Conservation (phyloP, 1,140 invertebrate species). For the Calycopis cecrops region DNA sequence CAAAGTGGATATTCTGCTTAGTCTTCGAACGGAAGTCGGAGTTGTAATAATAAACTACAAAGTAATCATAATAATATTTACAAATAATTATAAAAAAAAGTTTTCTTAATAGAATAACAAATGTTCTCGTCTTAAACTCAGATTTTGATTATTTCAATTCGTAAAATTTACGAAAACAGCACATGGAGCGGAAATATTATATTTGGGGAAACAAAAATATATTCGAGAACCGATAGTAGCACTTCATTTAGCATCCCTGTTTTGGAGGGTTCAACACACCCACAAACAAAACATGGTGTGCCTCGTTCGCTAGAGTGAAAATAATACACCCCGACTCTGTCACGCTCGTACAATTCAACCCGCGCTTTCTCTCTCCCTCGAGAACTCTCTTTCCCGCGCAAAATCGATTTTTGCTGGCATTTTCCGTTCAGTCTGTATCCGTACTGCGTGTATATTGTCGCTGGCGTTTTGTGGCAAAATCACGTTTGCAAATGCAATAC, state of each 20-base stretch:
- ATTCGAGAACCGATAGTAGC: conserved; percentile 29
- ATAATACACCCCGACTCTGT: conserved; percentile 19
- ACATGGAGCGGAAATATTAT: neutral
- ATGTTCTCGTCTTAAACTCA: no score
- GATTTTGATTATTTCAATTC: no score
- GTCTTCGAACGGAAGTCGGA: no score
- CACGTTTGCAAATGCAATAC: neutral
- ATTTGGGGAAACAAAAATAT: neutral
- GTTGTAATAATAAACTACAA: no score
- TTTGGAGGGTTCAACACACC: conserved; percentile 41
- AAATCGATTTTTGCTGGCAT: conserved; percentile 37
- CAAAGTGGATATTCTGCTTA: neutral
- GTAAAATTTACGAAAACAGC: no score
- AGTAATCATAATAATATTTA: no score
- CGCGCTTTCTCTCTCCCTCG: conserved; percentile 21
- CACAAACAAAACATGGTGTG: conserved; percentile 28
- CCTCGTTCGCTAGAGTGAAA: conserved; percentile 15
- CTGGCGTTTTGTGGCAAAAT: conserved; percentile 1
- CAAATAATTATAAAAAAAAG: no score
- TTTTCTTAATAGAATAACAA: no score
- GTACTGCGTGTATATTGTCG: conserved; percentile 8
- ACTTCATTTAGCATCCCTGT: conserved; percentile 31
- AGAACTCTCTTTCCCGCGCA: conserved; percentile 30
- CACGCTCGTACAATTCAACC: neutral
- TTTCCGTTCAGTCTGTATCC: conserved; percentile 15